phyloP scores from a whole-genome alignment of 1,140 invertebrate genomes.

The Agrypnia vestita region DNA sequence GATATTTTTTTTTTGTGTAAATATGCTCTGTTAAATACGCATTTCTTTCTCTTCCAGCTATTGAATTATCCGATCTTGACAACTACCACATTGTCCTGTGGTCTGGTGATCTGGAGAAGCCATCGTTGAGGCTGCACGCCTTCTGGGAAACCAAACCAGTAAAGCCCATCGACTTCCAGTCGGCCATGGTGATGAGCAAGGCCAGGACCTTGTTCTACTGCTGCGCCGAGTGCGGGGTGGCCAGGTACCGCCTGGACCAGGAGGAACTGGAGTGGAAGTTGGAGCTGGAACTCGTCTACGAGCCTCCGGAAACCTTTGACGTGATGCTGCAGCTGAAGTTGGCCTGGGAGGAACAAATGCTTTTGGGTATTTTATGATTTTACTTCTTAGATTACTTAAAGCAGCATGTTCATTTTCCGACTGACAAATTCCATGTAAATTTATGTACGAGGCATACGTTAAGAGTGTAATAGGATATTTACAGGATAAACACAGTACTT shows the following conservation, averaged over 20 bases:
- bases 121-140: constrained; percentile 79
- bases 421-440: too few species aligned
- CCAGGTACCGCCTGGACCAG: constrained; percentile 70
- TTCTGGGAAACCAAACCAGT: constrained; percentile 73
- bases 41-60: constrained; percentile 75
- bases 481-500: too few species aligned
- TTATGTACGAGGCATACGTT: too few species aligned
- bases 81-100: constrained; percentile 85
- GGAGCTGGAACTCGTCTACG: constrained; percentile 75
- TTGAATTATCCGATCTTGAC: constrained; percentile 83
- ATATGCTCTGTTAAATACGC: too few species aligned
- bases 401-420: too few species aligned
- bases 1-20: too few species aligned
- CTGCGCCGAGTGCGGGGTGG: constrained; percentile 71
- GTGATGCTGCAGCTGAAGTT: constrained; percentile 87
- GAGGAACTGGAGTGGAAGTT: constrained; percentile 76
- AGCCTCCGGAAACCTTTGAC: constrained; percentile 81
- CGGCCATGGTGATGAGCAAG: constrained; percentile 72
- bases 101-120: constrained; percentile 85
- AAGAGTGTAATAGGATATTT: too few species aligned
- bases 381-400: too few species aligned
- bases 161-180: constrained; percentile 83
- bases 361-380: constrained; percentile 77
- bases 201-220: constrained; percentile 66
- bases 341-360: constrained; percentile 84